Conservation (phyloP, 2,113 vertebrate species). For the Verasper variegatus region DNA sequence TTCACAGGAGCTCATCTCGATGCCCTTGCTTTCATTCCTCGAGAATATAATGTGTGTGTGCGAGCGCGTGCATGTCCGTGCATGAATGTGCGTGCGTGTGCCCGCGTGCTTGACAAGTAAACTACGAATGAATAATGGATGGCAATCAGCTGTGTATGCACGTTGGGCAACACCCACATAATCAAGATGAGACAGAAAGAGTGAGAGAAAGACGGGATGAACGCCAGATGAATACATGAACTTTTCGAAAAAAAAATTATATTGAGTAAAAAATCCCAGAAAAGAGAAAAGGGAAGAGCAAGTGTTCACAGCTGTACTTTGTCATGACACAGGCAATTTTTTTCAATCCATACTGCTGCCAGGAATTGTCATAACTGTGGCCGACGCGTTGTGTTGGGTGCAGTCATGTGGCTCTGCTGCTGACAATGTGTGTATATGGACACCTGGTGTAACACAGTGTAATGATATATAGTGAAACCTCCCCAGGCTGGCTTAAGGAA, state of each 20-base stretch:
- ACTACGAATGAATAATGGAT: constrained; percentile 69
- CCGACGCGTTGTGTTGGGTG: constrained; percentile 20
- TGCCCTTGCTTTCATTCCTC: background rate
- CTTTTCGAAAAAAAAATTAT: constrained; percentile 33
- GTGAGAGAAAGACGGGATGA: constrained; percentile 20
- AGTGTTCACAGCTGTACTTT: constrained; percentile 44
- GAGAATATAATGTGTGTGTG: background rate
- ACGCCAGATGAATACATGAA: constrained; percentile 18
- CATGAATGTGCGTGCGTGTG: background rate
- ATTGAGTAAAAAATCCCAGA: constrained; percentile 32
- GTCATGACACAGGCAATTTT: constrained; percentile 17
- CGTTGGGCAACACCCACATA: constrained; percentile 56
- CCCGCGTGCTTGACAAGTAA: constrained; percentile 12
- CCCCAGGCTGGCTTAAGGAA: background rate
- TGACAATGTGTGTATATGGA: constrained; percentile 33
- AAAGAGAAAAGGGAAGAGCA: constrained; percentile 39
- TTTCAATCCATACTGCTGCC: constrained; percentile 7
- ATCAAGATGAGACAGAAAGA: constrained; percentile 48
- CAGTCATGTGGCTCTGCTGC: constrained; percentile 16
- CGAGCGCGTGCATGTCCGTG: constrained; percentile 1
- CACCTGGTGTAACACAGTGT: constrained; percentile 47
- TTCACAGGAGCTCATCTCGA: constrained; percentile 30
- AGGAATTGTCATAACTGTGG: constrained; percentile 37
- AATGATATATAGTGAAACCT: constrained; percentile 33
- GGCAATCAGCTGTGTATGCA: constrained; percentile 61